Evolutionary conservation across 2,888 invertebrate species (phyloP), one percentile per base, ranked within the genome.

Genomic region (Colletes collaris): DNA sequence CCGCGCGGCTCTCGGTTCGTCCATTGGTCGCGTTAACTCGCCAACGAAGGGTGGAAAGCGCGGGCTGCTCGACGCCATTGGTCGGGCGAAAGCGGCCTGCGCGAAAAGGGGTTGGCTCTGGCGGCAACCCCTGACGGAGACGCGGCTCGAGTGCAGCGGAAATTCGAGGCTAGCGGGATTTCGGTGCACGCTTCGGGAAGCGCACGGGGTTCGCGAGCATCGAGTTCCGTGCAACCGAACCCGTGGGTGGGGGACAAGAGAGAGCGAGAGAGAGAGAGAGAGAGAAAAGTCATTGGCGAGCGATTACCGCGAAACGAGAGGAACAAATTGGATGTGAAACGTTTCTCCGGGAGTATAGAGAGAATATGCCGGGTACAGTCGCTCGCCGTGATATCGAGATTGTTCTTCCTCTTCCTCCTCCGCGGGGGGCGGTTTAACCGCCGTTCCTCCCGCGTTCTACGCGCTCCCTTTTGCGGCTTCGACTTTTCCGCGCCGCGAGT

Each of bases 251-350:
- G 44, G 10, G n/a, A 60, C 50, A 16, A 27, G 27, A 46, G 53
- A 52, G 62, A 27, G 40, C 10, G 60, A 3, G 52, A 35, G 50
- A 27, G 11, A 16, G 50, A 40, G 27, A 46, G 62, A 56, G 59
- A 70, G 56, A 67, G 70, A 19, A 79, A 80, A 88, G 81, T 87
- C 83, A 88, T 86, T 84, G 87, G 79, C 81, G 85, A 88, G 78
- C 89, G 85, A 89, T 89, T 89, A 89, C 86, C 82, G 83, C 80
- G 79, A 86, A 87, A 89, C 82, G 83, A 83, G 77, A 84, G 84
- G 84, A 88, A 87, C 86, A 90, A 90, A 91, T 90, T 89, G 89
- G 86, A 89, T 88, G 89, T 89, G 85, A 90, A 90, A 89, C 85
- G 84, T 84, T 84, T 82, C 78, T 62, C 50, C 69, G 10, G 62